Base-by-base conservation (phyloP, 2,113 vertebrate species). In the Peromyscus maniculatus region DNA sequence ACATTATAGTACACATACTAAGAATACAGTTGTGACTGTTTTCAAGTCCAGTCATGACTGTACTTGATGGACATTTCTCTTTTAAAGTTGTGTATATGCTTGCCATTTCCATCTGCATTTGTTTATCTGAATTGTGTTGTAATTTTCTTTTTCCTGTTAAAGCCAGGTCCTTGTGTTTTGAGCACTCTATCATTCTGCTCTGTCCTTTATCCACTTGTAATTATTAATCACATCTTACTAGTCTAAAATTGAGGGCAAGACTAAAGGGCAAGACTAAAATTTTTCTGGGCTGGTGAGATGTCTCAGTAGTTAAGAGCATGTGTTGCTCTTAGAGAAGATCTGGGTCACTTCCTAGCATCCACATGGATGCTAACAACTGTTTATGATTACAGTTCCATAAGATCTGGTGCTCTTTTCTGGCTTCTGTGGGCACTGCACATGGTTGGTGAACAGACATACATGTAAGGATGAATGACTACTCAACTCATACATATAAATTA, bases 1-100 rank as follows among this genome's bases (percentile, higher is more conserved):
- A 33, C 59, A 59, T 26, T 89, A 95, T 95, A 93, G 74, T 91
- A 28, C n/a, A 43, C 82, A 82, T 93, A 97, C 96, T 67, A 36
- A 31, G 9, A 43, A 21, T 62, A 33, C 72, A 43, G 67, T 43
- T n/a, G 74, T 82, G 62, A 82, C 83, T 89, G 24, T 59, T 96
- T 89, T 95, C 31, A 94, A 3, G 75, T 49, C 66, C 83, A 91
- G 93, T 95, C 10, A 17, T 72, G 7, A 91, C 74, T 43, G 31
- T 88, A 24, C 26, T 92, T 82, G 92, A 62, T n/a, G 49, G 17
- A 12, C 6, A 7, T 33, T 46, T 15, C 69, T 91, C 75, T 55
- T 92, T 86, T 94, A 95, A 94, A 39, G 26, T 93, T 21, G 0
- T 95, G 79, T 89, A 3, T 69, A 36, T 52, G 46, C 24, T 97